Conservation (phyloP, 2,113 vertebrate species). For the Desmodus rotundus region DNA sequence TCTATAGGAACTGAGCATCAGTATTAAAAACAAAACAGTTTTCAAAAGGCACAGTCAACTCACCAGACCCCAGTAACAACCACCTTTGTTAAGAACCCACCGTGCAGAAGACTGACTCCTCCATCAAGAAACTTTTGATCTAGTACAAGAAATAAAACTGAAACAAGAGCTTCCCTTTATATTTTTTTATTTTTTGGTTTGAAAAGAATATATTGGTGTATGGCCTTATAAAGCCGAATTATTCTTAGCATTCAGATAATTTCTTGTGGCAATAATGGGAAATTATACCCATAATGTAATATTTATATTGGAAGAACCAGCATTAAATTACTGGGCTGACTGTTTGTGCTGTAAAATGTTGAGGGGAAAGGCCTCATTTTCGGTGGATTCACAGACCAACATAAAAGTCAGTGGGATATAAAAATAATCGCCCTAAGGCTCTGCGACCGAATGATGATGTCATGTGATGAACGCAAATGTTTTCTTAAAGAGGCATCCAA, state of each 20-base stretch:
- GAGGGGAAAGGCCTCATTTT: conserved; percentile 39
- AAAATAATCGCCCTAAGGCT: neutral
- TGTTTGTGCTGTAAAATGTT: conserved; percentile 44
- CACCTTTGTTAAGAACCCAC: neutral
- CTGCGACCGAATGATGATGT: neutral
- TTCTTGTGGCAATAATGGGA: conserved; percentile 69
- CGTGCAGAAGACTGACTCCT: neutral
- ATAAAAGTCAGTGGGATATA: conserved; percentile 28
- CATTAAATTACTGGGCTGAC: conserved; percentile 61
- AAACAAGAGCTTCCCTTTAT: neutral
- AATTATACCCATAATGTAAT: conserved; percentile 58
- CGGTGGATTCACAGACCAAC: conserved; percentile 51
- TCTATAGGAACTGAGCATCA: neutral
- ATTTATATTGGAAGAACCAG: conserved; percentile 62
- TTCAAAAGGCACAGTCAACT: neutral
- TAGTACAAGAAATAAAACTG: conserved; percentile 5
- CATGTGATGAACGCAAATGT: neutral
- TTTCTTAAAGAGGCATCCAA: conserved; percentile 17
- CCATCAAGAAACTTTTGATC: neutral
- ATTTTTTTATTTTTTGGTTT: conserved; percentile 3
- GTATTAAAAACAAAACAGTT: neutral
- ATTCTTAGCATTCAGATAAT: conserved; percentile 71
- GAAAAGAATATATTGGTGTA: conserved; percentile 40
- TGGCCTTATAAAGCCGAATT: conserved; percentile 65
- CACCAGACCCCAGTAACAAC: neutral